Evolutionary conservation across 2,113 vertebrate genomes (phyloP), one percentile per base, ranked within the genome.

Genomic region (Atractosteus spatula): DNA sequence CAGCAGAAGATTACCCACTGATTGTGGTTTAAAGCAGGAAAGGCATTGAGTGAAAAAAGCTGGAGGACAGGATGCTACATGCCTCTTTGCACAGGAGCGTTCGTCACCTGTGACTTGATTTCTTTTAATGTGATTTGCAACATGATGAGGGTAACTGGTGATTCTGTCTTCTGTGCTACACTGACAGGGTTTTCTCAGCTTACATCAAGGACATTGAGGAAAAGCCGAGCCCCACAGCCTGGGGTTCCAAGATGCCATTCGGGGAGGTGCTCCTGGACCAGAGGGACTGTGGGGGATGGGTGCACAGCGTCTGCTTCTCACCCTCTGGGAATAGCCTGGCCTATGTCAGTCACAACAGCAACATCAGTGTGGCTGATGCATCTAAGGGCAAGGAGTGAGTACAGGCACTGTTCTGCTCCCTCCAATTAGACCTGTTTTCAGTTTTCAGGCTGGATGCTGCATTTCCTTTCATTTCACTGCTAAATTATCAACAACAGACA

Each of bases 141-240:
- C 29, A 2, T 29, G 29, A 29, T 29, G 29, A 29, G 29, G 29
- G 29, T 29, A 29, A 29, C 29, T 29, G 29, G 29, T 29, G 29
- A 29, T 29, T 29, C 29, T 29, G 29, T 29, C 29, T 29, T 29
- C 29, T 29, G 29, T 29, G 29, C 29, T 29, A 29, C 29, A 29
- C 29, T 29, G 29, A 3, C 65, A 93, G 92, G 76, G 62, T 93
- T 17, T 92, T 93, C 71, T 93, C 92, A 4, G 78, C 90, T 47
- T 94, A 93, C 74, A 91, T 94, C 62, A 94, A 94, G 82, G 92
- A 94, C 65, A 93, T 94, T 0, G 92, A 94, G 82, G 92, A 93
- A 5, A 94, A 87, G 71, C 92, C 92, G 1, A 91, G 92, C 42
- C 88, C 92, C 1, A 94, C 92, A 1, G 74, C 87, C 13, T 94